Percentiles rank a stretch among this genome's conserved stretches.
Conservation (phyloP, 2,888 invertebrate species). For the Xestia rhomboidea region DNA sequence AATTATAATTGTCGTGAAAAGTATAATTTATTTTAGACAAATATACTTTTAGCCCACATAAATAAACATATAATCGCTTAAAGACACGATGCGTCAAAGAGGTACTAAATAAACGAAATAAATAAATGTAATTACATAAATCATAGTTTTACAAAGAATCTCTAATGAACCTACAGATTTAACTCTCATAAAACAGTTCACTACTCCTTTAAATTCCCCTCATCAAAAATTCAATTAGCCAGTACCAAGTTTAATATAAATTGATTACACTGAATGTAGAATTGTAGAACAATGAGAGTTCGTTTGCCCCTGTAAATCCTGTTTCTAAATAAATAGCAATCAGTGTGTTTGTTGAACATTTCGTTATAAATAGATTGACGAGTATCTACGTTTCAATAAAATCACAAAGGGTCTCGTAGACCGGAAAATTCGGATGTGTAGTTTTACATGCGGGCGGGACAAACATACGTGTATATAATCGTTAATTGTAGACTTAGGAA, state of each 20-base stretch:
- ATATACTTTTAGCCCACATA: neutral
- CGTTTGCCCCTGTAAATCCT: constrained; percentile 75
- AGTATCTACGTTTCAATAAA: constrained; percentile 75
- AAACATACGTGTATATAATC: constrained; percentile 73
- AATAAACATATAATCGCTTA: neutral
- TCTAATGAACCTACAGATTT: constrained; percentile 44
- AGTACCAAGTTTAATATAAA: constrained; percentile 74
- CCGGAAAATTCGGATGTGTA: constrained; percentile 87
- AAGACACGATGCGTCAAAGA: neutral
- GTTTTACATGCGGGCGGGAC: constrained; percentile 85
- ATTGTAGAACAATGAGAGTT: constrained; percentile 78
- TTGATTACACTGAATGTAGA: constrained; percentile 77
- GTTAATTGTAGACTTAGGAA: constrained; percentile 71
- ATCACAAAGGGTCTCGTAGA: constrained; percentile 86
- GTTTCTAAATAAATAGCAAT: constrained; percentile 72
- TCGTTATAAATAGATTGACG: constrained; percentile 68
- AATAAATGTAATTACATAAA: constrained; percentile 29
- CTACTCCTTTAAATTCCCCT: constrained; percentile 58
- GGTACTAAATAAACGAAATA: constrained; percentile 15
- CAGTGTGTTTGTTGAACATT: constrained; percentile 66
- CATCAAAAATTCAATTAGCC: constrained; percentile 72
- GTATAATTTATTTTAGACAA: neutral
- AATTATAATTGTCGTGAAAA: neutral
- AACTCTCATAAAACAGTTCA: constrained; percentile 41
- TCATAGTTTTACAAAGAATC: constrained; percentile 40